Base-by-base conservation (phyloP, 2,888 invertebrate species). In the Periphyllus acericola region DNA sequence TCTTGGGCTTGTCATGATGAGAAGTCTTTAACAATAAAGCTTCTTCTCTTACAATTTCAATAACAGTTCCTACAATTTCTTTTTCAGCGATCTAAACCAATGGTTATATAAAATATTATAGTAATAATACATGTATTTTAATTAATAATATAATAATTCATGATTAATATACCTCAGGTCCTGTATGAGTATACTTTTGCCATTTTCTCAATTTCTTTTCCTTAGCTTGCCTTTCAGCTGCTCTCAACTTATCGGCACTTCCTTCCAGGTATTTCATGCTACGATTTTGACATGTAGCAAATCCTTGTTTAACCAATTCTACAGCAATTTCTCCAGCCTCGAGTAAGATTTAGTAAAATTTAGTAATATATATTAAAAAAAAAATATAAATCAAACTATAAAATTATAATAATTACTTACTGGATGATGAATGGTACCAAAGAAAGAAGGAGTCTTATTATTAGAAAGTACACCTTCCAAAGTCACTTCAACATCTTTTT, bases 1-100 rank as follows among this genome's bases (percentile, higher is more conserved):
- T 99, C 92, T 97, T 97, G 74, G 94, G 93, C 68, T 94, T 93
- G 68, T 96, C 96, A 91, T 95, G 96, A 46, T 94, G 92, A 25
- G 79, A 76, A 86, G 95, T 93, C 91, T 97, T 97, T 0, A 99
- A 94, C 83, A 96, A 94, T 60, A 99, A 92, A 0, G 98, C 96
- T 92, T 99, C 99, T 0, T 97, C 99, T 91, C 98, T 98, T 9
- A 97, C 95, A 68, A 99, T 95, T 92, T 99, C 99, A 34, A 96
- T 93, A 0, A 98, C 97, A 1, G 94, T 95, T 3, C 95, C 98
- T 14, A 93, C 93, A 91, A 95, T 97, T 90, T 97, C 97, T 88
- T 88, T 88, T 84, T 89, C 89, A 71, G 89, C 52, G 72, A 81
- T 84, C 84, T 82, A 75, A 87, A 36, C 52, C 40, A 68, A 60